Evolutionary conservation across 2,888 invertebrate species (phyloP).

Genomic region (Sesia apiformis): DNA sequence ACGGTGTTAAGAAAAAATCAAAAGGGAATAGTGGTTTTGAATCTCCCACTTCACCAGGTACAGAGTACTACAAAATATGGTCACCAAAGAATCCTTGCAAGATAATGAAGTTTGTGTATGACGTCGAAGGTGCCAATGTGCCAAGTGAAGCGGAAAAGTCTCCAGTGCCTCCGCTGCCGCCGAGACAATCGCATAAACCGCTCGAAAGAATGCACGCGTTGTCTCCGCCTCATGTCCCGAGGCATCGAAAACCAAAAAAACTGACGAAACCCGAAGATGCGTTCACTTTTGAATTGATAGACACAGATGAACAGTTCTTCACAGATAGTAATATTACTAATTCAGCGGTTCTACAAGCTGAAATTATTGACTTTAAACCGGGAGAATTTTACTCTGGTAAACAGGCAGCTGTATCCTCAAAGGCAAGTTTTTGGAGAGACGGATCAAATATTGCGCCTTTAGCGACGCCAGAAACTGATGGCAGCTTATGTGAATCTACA

Average conservation of each 20-base stretch:
- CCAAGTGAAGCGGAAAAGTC: slow-evolving; percentile 65
- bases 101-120: slow-evolving; percentile 71
- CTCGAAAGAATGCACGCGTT: slow-evolving; percentile 82
- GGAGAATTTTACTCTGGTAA: slow-evolving; percentile 68
- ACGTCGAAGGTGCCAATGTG: slow-evolving; percentile 62
- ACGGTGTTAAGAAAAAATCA: slow-evolving; percentile 80
- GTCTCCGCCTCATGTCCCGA: slow-evolving; percentile 80
- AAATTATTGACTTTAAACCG: slow-evolving; percentile 61
- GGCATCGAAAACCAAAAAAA: slow-evolving; percentile 80
- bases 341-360: slow-evolving; percentile 50
- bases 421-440: slow-evolving; percentile 54
- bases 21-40: slow-evolving; percentile 68
- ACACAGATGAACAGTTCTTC: slow-evolving; percentile 82
- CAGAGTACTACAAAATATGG: slow-evolving; percentile 82
- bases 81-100: slow-evolving; percentile 76
- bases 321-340: slow-evolving; percentile 67
- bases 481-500: slow-evolving; percentile 72
- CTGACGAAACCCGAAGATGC: slow-evolving; percentile 81
- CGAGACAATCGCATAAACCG: slow-evolving; percentile 82
- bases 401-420: slow-evolving; percentile 47
- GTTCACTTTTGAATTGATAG: slow-evolving; percentile 88
- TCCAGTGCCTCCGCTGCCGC: slow-evolving; percentile 77
- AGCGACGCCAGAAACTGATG: slow-evolving; percentile 77
- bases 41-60: slow-evolving; percentile 73
- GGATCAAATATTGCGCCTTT: slow-evolving; percentile 70